Evolutionary conservation across 2,888 invertebrate species (phyloP).

Genomic region (Idaea straminata): DNA sequence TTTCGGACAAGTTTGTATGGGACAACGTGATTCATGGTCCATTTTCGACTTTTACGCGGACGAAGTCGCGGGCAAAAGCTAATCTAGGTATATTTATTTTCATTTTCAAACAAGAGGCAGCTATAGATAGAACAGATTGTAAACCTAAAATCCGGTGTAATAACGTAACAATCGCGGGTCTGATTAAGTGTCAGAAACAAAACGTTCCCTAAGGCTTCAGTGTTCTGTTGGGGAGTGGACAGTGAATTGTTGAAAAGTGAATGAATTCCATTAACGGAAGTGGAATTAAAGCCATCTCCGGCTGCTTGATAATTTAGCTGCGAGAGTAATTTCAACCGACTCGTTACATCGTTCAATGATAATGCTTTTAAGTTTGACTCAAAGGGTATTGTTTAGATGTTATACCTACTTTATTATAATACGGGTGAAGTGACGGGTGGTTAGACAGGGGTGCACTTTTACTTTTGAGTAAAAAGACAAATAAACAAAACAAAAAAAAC

Average conservation of each 20-base stretch:
- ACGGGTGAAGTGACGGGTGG: neutral
- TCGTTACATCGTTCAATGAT: constrained; percentile 40
- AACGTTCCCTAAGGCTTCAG: constrained; percentile 41
- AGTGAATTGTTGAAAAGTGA: constrained; percentile 58
- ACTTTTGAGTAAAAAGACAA: no score
- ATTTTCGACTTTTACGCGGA: no score
- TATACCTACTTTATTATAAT: constrained; percentile 1
- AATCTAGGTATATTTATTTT: neutral
- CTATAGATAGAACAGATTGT: constrained; percentile 10
- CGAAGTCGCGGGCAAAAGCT: no score
- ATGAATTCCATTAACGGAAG: constrained; percentile 63
- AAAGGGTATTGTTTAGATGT: constrained; percentile 12
- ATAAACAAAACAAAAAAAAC: no score
- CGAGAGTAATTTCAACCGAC: constrained; percentile 42
- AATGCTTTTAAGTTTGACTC: constrained; percentile 36
- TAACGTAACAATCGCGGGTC: constrained; percentile 41
- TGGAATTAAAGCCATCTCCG: constrained; percentile 51
- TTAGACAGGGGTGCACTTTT: no score
- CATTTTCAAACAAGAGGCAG: constrained; percentile 10
- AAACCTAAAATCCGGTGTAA: constrained; percentile 21
- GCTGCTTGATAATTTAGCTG: constrained; percentile 50
- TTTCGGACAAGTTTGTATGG: no score
- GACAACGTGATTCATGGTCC: no score
- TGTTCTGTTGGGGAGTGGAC: constrained; percentile 48
- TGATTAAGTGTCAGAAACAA: constrained; percentile 54